phyloP scores from a whole-genome alignment of 2,797 vertebrate genomes.

The Salarias fasciatus region DNA sequence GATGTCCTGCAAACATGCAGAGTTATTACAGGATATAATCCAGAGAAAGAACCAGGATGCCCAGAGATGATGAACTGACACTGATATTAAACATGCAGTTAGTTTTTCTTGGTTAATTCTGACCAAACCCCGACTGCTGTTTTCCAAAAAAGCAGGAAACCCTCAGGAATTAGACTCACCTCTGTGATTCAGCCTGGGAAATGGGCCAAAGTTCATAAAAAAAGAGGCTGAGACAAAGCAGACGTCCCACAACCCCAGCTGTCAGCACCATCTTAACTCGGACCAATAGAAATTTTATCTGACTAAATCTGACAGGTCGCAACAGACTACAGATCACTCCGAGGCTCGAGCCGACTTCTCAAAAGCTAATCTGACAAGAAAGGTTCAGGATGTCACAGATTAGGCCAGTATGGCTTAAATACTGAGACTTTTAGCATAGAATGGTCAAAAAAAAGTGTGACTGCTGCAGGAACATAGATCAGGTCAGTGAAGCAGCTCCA shows the following conservation, averaged over 20 bases:
- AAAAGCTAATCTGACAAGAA: slow-evolving; percentile 9
- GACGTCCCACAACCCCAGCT: slow-evolving; percentile 26
- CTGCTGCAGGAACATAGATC: slow-evolving; percentile 13
- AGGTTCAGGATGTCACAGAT: not conserved
- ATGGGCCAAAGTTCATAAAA: slow-evolving; percentile 66
- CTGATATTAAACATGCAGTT: slow-evolving; percentile 13
- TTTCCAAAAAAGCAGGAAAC: not conserved
- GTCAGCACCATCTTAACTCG: slow-evolving; percentile 17
- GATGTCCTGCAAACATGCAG: slow-evolving; percentile 19
- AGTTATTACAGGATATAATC: slow-evolving; percentile 35
- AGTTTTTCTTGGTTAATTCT: not conserved
- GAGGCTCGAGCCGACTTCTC: slow-evolving; percentile 1
- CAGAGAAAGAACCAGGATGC: not conserved
- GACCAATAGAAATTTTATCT: slow-evolving; percentile 32
- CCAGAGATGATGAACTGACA: slow-evolving; percentile 14
- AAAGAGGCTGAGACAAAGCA: slow-evolving; percentile 43
- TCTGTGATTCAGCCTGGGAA: slow-evolving; percentile 38
- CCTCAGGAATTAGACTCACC: slow-evolving; percentile 15
- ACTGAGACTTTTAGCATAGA: not conserved
- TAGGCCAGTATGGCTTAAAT: not conserved
- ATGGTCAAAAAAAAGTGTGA: slow-evolving; percentile 24
- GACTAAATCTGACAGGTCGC: slow-evolving; percentile 24
- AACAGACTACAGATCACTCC: slow-evolving; percentile 11
- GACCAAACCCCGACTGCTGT: slow-evolving; percentile 4
- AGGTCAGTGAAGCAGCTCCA: slow-evolving; percentile 10